phyloP scores from a whole-genome alignment of 2,888 invertebrate genomes.

The Trissolcus brochymenae region DNA sequence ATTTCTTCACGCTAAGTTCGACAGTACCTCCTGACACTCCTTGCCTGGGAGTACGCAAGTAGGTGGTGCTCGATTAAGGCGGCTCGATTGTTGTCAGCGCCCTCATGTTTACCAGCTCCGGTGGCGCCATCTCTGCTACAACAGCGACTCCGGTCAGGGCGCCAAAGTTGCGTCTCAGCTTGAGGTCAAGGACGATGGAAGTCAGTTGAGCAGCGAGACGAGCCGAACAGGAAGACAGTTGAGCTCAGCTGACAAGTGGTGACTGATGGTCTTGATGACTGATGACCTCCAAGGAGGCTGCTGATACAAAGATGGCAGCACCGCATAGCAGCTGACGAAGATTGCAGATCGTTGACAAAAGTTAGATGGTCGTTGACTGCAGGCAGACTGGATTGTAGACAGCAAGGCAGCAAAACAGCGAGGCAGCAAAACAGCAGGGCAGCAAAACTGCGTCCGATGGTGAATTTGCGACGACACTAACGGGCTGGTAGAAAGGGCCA shows the following conservation, averaged over 20 bases:
- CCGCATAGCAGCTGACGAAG: neutral
- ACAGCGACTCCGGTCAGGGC: neutral
- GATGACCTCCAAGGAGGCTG: too few species aligned
- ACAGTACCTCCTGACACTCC: conserved; percentile 63
- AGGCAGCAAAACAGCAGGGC: neutral
- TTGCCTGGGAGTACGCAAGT: conserved; percentile 31
- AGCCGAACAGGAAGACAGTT: neutral
- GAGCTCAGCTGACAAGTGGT: neutral
- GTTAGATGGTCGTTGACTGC: neutral
- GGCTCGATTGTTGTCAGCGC: neutral
- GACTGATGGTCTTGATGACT: neutral
- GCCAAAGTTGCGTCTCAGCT: neutral
- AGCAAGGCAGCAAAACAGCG: neutral
- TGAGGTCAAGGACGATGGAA: neutral
- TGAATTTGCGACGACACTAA: conserved; percentile 35
- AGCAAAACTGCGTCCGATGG: conserved; percentile 14
- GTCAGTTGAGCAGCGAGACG: neutral
- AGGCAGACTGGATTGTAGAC: too few species aligned
- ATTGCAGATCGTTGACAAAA: too few species aligned
- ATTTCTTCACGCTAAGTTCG: conserved; percentile 61
- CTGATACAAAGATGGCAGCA: neutral
- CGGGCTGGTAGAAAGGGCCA: conserved; percentile 73
- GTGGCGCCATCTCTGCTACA: conserved; percentile 9
- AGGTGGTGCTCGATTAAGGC: neutral
- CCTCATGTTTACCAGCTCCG: conserved; percentile 1